Evolutionary conservation across 2,888 invertebrate species (phyloP), one percentile per base, ranked within the genome.

Genomic region (Tolmerus cingulatus): DNA sequence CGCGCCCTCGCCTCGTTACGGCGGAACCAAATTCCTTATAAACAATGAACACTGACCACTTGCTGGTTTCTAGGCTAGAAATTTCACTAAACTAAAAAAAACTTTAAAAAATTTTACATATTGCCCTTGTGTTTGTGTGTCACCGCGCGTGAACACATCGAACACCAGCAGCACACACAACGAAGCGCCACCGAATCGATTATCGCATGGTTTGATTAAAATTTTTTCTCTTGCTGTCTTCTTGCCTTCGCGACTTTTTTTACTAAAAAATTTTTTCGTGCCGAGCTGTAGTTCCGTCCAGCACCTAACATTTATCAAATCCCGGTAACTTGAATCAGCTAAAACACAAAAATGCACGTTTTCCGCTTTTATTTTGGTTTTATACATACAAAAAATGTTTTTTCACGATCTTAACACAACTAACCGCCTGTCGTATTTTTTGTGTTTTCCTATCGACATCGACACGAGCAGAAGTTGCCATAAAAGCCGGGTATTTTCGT

Each of bases 141-240:
- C 89, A 89, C 89, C 89, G 89, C 89, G 89, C 89, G 89, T 89
- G 88, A 88, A 88, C 89, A 86, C 79, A 84, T 77, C 43, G 51
- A 85, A 43, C 85, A 85, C 23, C n/a, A 19, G 16, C 14, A 74
- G n/a, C 87, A 86, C 86, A 88, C 88, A 86, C 57, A 40, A 30
- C 23, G 78, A 87, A 23, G 74, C 74, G 51, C 86, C 87, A 82
- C 82, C 77, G 86, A 88, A 84, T 89, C 89, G 89, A 89, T 89
- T 89, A 89, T 89, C 89, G 89, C 89, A 89, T 89, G 89, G 89
- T 89, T 89, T 89, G 89, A 89, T 89, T 89, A 88, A 85, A 85
- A 85, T 46, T 74, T 74, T 85, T 85, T 74, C 46, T 23, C 74
- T 37, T 85, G 27, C 85, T 74, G 51, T 77, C 77, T 40, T 66